Evolutionary conservation across 2,888 invertebrate genomes (phyloP).

Genomic region (Iphiclides podalirius): DNA sequence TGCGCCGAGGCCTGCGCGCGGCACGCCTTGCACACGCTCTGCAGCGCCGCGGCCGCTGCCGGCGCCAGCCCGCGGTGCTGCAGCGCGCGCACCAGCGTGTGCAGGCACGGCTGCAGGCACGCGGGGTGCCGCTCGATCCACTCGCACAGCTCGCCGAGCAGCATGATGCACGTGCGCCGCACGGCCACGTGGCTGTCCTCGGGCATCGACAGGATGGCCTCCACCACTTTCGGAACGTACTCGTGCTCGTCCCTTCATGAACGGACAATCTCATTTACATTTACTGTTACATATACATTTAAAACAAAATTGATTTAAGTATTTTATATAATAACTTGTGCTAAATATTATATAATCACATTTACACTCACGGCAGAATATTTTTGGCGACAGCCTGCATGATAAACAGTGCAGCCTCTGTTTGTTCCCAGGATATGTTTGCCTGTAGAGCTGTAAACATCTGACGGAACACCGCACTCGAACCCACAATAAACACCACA

Average conservation of each 20-base stretch:
- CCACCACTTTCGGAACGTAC: constrained; percentile 95
- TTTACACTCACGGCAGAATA: constrained; percentile 89
- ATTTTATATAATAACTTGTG: too few relatives aligned
- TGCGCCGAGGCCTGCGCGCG: constrained; percentile 84
- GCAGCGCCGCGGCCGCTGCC: constrained; percentile 89
- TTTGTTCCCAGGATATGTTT: constrained; percentile 92
- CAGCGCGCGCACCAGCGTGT: constrained; percentile 87
- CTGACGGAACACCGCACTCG: constrained; percentile 93
- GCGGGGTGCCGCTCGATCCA: constrained; percentile 95
- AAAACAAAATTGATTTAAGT: too few relatives aligned
- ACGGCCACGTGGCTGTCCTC: constrained; percentile 92
- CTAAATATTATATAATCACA: too few relatives aligned
- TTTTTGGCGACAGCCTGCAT: constrained; percentile 98
- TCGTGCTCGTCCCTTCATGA: constrained; percentile 96
- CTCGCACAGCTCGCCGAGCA: constrained; percentile 95
- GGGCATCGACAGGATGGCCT: constrained; percentile 92
- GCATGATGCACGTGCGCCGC: constrained; percentile 90
- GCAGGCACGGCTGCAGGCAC: constrained; percentile 89
- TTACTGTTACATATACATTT: constrained; percentile 1
- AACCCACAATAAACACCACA: constrained; percentile 97
- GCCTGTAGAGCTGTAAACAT: constrained; percentile 91
- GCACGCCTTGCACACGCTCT: constrained; percentile 91
- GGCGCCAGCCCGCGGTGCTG: constrained; percentile 86
- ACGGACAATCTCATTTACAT: too few relatives aligned
- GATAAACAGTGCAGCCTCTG: constrained; percentile 95